phyloP scores from a whole-genome alignment of 2,113 vertebrate species.

The Halichoeres trimaculatus region DNA sequence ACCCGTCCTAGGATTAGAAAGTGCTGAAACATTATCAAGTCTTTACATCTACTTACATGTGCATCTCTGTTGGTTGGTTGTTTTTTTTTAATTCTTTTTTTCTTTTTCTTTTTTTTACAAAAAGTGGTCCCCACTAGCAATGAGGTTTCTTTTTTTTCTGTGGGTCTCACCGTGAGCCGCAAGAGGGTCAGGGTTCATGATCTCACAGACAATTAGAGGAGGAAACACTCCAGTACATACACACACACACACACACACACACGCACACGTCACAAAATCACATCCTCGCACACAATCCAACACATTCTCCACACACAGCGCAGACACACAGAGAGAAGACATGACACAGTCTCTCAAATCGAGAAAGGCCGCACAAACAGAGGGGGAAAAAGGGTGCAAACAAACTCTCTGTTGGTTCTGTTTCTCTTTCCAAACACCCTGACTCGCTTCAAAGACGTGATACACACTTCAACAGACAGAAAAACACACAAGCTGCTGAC shows the following conservation, averaged over 20 bases:
- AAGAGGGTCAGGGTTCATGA: slow-evolving; percentile 80
- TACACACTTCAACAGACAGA: slow-evolving; percentile 37
- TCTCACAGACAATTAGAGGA: slow-evolving; percentile 70
- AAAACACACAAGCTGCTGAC: slow-evolving; percentile 51
- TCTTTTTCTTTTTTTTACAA: slow-evolving; percentile 35
- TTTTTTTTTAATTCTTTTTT: slow-evolving; percentile 13
- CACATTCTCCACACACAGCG: slow-evolving; percentile 9
- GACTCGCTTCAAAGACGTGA: slow-evolving; percentile 42
- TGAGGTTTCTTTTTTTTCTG: slow-evolving; percentile 79
- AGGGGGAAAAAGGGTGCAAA: slow-evolving; percentile 28
- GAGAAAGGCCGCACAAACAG: slow-evolving; percentile 67
- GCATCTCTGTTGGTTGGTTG: slow-evolving; percentile 80
- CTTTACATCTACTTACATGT: slow-evolving; percentile 82
- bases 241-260: slow-evolving; percentile 11
- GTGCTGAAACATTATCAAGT: slow-evolving; percentile 87
- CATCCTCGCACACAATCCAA: too few species aligned
- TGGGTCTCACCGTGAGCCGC: slow-evolving; percentile 68
- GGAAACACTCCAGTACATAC: slow-evolving; percentile 39
- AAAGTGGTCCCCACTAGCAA: slow-evolving; percentile 85
- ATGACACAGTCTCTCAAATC: slow-evolving; percentile 37
- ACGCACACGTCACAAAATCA: background rate
- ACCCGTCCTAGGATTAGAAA: slow-evolving; percentile 80
- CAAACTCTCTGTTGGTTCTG: slow-evolving; percentile 48
- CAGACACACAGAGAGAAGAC: slow-evolving; percentile 20
- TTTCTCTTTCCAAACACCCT: slow-evolving; percentile 57